Evolutionary conservation across 2,797 vertebrate genomes (phyloP), one percentile per base, ranked within the genome.

Genomic region (Sebastes iracundus): DNA sequence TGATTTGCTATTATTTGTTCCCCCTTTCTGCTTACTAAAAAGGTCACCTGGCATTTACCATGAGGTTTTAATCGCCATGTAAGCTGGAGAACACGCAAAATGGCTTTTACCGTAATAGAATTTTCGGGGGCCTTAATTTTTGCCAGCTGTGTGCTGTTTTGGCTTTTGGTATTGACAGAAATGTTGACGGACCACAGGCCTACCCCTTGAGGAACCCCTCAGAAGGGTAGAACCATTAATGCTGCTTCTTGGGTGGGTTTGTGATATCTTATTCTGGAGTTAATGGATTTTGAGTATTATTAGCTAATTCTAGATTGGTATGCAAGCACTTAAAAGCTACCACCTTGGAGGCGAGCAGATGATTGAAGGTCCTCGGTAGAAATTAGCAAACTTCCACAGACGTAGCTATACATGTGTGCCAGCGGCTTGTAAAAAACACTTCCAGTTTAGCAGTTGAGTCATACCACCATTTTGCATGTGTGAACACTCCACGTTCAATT

Each of bases 81-180:
- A 93, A 95, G 92, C 96, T 95, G 95, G 95, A 96, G 94, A 95
- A 97, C 92, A 96, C 81, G 87, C 93, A 94, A 96, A 96, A 96
- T 95, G 96, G 90, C 95, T 96, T 97, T 96, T 92, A 96, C 95
- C 93, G 95, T 96, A 97, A 96, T 96, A 96, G 96, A 97, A 97
- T 97, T 97, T 96, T 96, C 94, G 91, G 90, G 83, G 82, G 86
- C 59, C 68, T 62, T 97, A 97, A 97, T 97, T 96, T 97, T 96
- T 96, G 96, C 96, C 97, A 97, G 96, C 97, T 98, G 97, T 97
- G 95, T 89, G 81, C 88, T 88, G 85, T 92, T 89, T 91, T 93
- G 82, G 85, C 85, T 91, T 92, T 92, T 23, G 80, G 84, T 93
- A 93, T 93, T 83, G 92, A 89, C 84, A 93, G 84, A 93, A 93